phyloP scores from a whole-genome alignment of 2,113 vertebrate genomes.

The Tor tambroides region DNA sequence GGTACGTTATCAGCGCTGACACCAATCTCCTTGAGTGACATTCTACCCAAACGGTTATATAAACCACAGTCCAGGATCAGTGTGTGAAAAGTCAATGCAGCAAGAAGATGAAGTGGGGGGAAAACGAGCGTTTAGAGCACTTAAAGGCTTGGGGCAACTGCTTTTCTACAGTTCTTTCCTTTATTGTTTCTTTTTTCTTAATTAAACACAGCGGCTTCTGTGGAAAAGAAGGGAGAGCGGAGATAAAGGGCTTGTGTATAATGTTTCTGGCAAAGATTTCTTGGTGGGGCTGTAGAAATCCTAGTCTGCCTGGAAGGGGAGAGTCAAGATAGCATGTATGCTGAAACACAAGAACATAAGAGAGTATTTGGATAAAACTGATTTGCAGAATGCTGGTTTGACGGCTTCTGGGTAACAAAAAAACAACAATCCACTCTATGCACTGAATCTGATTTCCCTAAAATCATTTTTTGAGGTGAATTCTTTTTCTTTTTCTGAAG shows the following conservation, averaged over 20 bases:
- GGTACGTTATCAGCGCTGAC: constrained; percentile 64
- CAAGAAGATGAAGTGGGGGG: constrained; percentile 43
- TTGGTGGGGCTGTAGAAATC: constrained; percentile 1
- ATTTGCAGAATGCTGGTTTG: background rate
- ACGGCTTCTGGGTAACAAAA: background rate
- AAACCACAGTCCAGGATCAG: constrained; percentile 57
- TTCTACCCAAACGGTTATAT: constrained; percentile 55
- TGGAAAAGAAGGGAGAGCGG: constrained; percentile 16
- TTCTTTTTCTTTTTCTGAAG: too few species aligned
- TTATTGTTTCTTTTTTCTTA: constrained; percentile 46
- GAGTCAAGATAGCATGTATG: background rate
- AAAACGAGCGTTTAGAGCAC: constrained; percentile 42
- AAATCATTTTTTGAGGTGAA: background rate
- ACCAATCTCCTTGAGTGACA: constrained; percentile 61
- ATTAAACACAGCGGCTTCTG: constrained; percentile 50
- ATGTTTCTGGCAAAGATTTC: constrained; percentile 42
- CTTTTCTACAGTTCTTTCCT: constrained; percentile 26
- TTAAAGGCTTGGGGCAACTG: constrained; percentile 24
- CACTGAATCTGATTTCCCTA: background rate
- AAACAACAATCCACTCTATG: background rate
- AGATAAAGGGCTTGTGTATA: constrained; percentile 49
- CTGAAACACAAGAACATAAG: background rate
- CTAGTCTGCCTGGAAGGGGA: constrained; percentile 1
- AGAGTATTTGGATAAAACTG: background rate
- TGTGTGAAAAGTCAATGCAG: constrained; percentile 59